A percentile compares a stretch with the other conserved stretches of the same genome.
These are phyloP conservation scores for Lydus trimaculatus DNA, from an alignment of 2,888 invertebrate genomes.

Conservation along the genomic window DNA sequence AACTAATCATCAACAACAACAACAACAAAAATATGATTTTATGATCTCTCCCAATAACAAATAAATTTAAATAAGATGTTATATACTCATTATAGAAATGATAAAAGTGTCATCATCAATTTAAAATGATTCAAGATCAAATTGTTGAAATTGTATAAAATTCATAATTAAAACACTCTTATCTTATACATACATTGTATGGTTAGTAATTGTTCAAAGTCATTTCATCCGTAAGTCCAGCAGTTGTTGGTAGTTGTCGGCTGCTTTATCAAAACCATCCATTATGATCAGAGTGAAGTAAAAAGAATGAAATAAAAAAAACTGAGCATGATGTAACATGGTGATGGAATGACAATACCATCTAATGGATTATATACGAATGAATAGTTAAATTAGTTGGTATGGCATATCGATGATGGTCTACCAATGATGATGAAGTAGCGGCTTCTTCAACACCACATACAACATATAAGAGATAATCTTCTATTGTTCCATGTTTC, in stretches of 20 bases:
- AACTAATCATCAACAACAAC: background rate
- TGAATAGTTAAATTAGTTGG: conserved; percentile 36
- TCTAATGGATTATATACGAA: conserved; percentile 33
- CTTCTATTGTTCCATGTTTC: conserved; percentile 25
- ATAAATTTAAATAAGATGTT: background rate
- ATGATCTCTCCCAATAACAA: background rate
- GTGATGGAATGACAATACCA: conserved; percentile 36
- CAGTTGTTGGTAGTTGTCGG: conserved; percentile 21
- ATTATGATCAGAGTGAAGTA: conserved; percentile 23
- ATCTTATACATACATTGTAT: background rate
- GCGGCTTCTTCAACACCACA: conserved; percentile 30
- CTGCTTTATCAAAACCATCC: conserved; percentile 28
- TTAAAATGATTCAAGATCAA: background rate
- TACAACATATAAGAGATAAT: background rate
- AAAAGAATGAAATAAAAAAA: background rate
- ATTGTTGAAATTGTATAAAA: background rate
- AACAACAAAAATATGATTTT: background rate
- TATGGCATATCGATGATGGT: conserved; percentile 30
- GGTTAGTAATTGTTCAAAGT: conserved; percentile 5
- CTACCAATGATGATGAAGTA: conserved; percentile 28
- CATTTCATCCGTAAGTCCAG: conserved; percentile 12
- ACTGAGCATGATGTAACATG: conserved; percentile 27
- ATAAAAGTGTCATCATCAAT: conserved; percentile 6
- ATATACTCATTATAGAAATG: background rate
- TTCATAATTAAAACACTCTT: background rate